A percentile compares a stretch with the other conserved stretches of the same genome.
Evolutionary conservation across 92 coral and sea anemone genomes (phyloP).

Genomic region (Pocillopora meandrina): DNA sequence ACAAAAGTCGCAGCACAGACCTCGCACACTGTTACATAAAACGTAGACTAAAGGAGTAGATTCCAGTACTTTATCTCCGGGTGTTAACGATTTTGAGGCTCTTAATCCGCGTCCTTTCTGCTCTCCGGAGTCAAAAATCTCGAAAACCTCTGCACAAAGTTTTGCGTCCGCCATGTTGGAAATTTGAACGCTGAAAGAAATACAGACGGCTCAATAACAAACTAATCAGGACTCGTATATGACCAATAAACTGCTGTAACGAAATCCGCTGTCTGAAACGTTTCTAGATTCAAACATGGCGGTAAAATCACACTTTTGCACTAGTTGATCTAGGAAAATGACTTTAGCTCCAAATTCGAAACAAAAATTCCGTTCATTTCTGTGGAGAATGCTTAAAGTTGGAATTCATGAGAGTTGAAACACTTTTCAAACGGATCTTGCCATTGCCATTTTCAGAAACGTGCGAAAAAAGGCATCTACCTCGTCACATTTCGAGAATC

Average conservation of each 20-base stretch:
- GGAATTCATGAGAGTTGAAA: background rate
- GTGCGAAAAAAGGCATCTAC: background rate
- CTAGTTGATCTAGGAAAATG: background rate
- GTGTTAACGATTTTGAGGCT: conserved; percentile 51
- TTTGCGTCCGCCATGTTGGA: conserved; percentile 52
- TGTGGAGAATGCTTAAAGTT: background rate
- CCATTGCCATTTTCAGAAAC: background rate
- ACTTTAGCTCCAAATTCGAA: background rate
- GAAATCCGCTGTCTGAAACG: background rate
- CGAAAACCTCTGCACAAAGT: background rate
- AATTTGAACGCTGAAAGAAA: conserved; percentile 28
- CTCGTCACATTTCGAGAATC: background rate
- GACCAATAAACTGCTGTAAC: rapidly evolving
- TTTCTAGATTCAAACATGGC: background rate
- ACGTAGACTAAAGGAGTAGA: conserved; percentile 69
- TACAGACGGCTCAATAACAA: conserved; percentile 7
- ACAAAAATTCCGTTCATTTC: background rate
- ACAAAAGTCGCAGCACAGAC: conserved; percentile 81
- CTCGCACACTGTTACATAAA: conserved; percentile 70
- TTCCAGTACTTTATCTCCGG: conserved; percentile 64
- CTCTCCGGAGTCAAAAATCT: conserved; percentile 54
- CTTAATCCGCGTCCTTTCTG: conserved; percentile 82
- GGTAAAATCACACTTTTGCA: background rate
- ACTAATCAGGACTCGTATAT: background rate
- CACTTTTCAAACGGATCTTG: background rate